Evolutionary conservation across 2,113 vertebrate genomes (phyloP).

Genomic region (Ciconia stormi): DNA sequence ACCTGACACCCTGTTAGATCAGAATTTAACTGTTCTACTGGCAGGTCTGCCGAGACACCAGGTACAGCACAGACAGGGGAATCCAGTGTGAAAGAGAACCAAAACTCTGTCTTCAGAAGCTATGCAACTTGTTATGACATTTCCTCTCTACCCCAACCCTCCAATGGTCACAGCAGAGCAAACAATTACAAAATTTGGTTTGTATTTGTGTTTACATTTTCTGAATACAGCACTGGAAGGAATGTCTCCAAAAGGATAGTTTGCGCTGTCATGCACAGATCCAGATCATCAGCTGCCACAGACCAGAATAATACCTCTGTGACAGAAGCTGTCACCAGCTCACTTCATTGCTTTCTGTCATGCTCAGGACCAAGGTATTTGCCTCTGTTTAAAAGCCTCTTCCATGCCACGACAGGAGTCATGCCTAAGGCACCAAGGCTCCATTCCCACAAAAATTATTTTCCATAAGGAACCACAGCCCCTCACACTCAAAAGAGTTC

Average conservation of each 20-base stretch:
- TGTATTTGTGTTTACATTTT: neutral
- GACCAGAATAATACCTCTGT: neutral
- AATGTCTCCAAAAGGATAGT: neutral
- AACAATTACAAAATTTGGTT: neutral
- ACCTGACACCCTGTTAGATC: neutral
- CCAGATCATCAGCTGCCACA: neutral
- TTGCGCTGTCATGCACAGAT: neutral
- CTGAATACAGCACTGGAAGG: neutral
- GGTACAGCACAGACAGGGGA: neutral
- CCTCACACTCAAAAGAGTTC: neutral
- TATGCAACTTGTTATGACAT: neutral
- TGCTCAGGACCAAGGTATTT: neutral
- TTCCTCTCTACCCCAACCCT: neutral
- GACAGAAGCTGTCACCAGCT: neutral
- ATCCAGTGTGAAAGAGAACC: neutral
- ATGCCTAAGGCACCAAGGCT: neutral
- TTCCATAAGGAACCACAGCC: neutral
- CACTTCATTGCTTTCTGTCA: neutral
- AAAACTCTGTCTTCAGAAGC: neutral
- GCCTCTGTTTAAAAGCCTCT: neutral
- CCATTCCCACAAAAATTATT: accelerated
- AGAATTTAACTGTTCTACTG: neutral
- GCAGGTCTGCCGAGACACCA: neutral
- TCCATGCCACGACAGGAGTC: neutral
- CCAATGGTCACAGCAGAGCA: neutral